Evolutionary conservation across 1,140 invertebrate species (phyloP).

Genomic region (Drosophila seguyi): DNA sequence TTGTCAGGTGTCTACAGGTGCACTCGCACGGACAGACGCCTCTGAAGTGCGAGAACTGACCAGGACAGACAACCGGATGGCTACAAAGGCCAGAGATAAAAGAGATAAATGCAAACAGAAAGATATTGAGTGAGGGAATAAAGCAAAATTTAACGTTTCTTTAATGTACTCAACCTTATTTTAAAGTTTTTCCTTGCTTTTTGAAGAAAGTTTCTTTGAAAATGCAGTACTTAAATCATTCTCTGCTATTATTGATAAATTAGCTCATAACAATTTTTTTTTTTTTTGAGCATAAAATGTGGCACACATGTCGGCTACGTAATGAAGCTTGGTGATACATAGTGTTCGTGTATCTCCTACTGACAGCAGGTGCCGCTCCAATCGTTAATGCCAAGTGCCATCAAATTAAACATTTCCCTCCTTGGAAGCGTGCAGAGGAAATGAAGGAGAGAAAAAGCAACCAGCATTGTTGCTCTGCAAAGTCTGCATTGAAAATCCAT

Average conservation of each 20-base stretch:
- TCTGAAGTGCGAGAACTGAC: conserved; percentile 15
- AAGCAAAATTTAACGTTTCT: too few species aligned
- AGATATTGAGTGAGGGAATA: not conserved
- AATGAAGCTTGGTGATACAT: not conserved
- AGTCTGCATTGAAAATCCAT: conserved; percentile 60
- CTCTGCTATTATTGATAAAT: too few species aligned
- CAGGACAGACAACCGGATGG: conserved; percentile 1
- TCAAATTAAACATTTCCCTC: conserved; percentile 67
- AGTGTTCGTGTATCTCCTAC: conserved; percentile 12
- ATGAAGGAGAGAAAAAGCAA: conserved; percentile 23
- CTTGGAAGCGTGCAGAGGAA: conserved; percentile 36
- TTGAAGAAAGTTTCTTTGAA: not conserved
- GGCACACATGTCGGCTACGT: conserved; percentile 26
- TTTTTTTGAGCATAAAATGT: not conserved
- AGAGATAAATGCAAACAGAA: not conserved
- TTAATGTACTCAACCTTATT: not conserved
- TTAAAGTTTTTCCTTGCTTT: not conserved
- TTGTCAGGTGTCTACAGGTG: not conserved
- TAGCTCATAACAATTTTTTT: too few species aligned
- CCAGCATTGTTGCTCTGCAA: conserved; percentile 32
- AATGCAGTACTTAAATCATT: not conserved
- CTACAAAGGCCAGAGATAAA: not conserved
- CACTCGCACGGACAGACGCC: conserved; percentile 19
- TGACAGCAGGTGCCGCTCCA: conserved; percentile 52
- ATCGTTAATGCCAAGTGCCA: conserved; percentile 69